phyloP scores from a whole-genome alignment of 2,797 vertebrate species.

The Columba guinea region DNA sequence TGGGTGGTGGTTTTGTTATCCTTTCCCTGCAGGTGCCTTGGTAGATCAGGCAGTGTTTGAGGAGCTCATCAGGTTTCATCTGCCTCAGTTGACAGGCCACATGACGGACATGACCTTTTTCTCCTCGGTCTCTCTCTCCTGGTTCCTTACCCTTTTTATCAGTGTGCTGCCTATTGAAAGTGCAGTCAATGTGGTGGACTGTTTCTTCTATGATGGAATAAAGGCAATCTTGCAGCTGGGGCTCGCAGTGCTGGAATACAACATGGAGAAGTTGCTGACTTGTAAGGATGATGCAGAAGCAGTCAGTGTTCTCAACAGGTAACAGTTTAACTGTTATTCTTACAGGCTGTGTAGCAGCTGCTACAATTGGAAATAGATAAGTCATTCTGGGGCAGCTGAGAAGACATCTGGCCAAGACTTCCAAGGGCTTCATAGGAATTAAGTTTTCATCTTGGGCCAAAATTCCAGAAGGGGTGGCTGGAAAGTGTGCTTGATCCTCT shows the following conservation, averaged over 20 bases:
- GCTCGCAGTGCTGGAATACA: slow-evolving; percentile 91
- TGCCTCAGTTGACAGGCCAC: slow-evolving; percentile 94
- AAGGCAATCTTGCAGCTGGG: slow-evolving; percentile 95
- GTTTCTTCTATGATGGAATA: slow-evolving; percentile 97
- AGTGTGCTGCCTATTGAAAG: slow-evolving; percentile 96
- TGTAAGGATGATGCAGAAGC: slow-evolving; percentile 96
- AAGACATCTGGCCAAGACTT: background rate
- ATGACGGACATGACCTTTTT: slow-evolving; percentile 97
- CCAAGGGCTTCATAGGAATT: background rate
- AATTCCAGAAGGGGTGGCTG: background rate
- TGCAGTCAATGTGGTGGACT: slow-evolving; percentile 96
- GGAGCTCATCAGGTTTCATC: slow-evolving; percentile 92
- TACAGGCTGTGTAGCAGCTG: background rate
- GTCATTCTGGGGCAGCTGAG: background rate
- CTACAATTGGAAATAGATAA: background rate
- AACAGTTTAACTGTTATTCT: background rate
- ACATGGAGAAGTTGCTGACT: slow-evolving; percentile 89
- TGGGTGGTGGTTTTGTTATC: slow-evolving; percentile 61
- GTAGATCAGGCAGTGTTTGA: slow-evolving; percentile 99
- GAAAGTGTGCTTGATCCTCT: background rate
- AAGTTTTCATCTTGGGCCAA: background rate
- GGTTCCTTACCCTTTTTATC: slow-evolving; percentile 98
- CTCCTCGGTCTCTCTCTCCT: slow-evolving; percentile 95
- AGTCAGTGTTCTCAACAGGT: slow-evolving; percentile 96
- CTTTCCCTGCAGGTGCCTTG: slow-evolving; percentile 86